phyloP scores from a whole-genome alignment of 2,888 invertebrate species.

The Criorhina ranunculi region DNA sequence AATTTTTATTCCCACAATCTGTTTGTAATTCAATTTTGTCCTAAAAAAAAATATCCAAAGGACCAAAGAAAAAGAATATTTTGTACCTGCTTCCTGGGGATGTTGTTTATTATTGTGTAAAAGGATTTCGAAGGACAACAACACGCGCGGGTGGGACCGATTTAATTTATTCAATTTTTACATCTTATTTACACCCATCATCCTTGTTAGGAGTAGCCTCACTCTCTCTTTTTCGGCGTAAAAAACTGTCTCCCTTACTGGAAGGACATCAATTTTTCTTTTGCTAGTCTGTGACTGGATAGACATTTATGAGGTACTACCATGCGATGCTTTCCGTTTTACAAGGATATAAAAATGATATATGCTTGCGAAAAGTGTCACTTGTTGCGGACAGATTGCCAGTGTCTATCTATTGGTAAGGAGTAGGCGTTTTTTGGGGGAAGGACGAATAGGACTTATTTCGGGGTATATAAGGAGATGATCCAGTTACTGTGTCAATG shows the following conservation, averaged over 20 bases:
- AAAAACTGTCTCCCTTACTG: constrained; percentile 49
- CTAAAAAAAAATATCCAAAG: constrained; percentile 19
- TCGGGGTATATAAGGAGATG: constrained; percentile 62
- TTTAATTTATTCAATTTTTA: constrained; percentile 71
- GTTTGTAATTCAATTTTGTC: constrained; percentile 68
- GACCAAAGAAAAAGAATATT: constrained; percentile 13
- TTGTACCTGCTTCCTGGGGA: constrained; percentile 42
- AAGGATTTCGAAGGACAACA: constrained; percentile 53
- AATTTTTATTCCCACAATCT: constrained; percentile 64
- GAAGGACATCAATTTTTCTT: constrained; percentile 63
- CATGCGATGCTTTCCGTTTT: constrained; percentile 77
- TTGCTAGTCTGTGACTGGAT: constrained; percentile 20
- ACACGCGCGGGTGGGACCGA: constrained; percentile 23
- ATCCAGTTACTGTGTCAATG: constrained; percentile 73
- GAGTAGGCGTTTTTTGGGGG: background rate
- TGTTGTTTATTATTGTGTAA: constrained; percentile 51
- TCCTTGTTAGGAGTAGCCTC: constrained; percentile 19
- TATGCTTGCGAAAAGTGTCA: constrained; percentile 82
- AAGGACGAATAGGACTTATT: constrained; percentile 3
- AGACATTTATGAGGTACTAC: constrained; percentile 78
- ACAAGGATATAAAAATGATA: constrained; percentile 80
- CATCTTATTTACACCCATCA: constrained; percentile 65
- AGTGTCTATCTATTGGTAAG: constrained; percentile 23
- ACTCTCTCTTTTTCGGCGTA: constrained; percentile 8
- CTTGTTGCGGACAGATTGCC: constrained; percentile 78